Evolutionary conservation across 2,888 invertebrate genomes (phyloP).

Genomic region (Orthosia incerta): DNA sequence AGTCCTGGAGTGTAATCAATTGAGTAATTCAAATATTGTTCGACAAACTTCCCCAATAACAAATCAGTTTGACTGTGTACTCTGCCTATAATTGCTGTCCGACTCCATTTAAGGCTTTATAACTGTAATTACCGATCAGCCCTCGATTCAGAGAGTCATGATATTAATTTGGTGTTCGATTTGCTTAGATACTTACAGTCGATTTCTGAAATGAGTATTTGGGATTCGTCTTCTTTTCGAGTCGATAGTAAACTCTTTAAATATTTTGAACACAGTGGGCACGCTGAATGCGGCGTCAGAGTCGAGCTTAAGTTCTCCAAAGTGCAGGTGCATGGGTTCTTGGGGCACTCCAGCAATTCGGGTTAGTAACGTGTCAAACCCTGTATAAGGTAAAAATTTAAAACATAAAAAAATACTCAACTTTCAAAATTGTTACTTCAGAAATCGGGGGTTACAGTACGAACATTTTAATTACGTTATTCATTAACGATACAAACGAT

Average conservation of each 20-base stretch:
- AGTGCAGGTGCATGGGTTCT: too few relatives aligned
- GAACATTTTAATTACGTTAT: not conserved
- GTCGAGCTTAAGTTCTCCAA: too few relatives aligned
- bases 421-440: too few relatives aligned
- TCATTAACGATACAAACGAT: not conserved
- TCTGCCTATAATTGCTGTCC: slow-evolving; percentile 44
- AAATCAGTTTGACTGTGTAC: slow-evolving; percentile 48
- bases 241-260: too few relatives aligned
- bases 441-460: not conserved
- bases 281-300: too few relatives aligned
- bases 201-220: too few relatives aligned
- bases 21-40: slow-evolving; percentile 62
- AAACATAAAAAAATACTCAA: too few relatives aligned
- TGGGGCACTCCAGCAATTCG: too few relatives aligned
- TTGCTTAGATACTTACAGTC: not conserved
- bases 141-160: not conserved
- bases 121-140: slow-evolving; percentile 25
- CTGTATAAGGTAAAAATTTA: too few relatives aligned
- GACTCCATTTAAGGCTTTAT: slow-evolving; percentile 11
- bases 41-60: slow-evolving; percentile 51
- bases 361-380: too few relatives aligned
- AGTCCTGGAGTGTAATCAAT: slow-evolving; percentile 49
- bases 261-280: too few relatives aligned
- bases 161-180: not conserved
- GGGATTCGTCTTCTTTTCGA: too few relatives aligned